Evolutionary conservation across 2,113 vertebrate genomes (phyloP), one percentile per base, ranked within the genome.

Genomic region (Salvelinus alpinus): DNA sequence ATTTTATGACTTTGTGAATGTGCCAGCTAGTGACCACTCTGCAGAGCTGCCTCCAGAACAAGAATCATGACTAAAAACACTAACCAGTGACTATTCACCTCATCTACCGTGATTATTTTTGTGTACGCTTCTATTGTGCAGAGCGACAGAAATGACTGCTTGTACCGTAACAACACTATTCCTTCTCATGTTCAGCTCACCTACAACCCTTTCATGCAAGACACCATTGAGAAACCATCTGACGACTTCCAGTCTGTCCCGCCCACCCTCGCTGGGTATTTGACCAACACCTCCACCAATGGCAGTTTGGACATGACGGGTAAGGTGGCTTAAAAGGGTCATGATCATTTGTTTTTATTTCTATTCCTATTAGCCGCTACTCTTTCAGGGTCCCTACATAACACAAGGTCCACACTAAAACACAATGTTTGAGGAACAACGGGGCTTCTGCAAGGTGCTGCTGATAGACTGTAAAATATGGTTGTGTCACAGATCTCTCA

Each of bases 151-250:
- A 44, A 44, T 44, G 38, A 44, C 38, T 44, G 38, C 38, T 44
- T 44, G 38, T 44, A 9, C 9, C 38, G 5, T 68, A 4, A 20
- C 16, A 38, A 27, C n/a, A 64, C 2, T 44, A 12, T 25, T 4
- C 16, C 29, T 38, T 48, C 54, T 47, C n/a, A 27, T 13, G 84
- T 75, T 74, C 84, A 96, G 95, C 79, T 95, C 25, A 92, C 77
- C 86, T 92, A 87, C 78, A 88, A 88, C 1, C 83, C 87, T 83
- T 77, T 34, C 57, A 22, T 48, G 20, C 94, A 94, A 79, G 90
- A 94, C 29, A 88, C 86, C 1, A 31, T 78, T 14, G 93, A 94
- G 73, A 93, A 77, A 72, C 86, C 81, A 68, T 80, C 92, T 25
- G 59, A 57, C n/a, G 18, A 44, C 25, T 86, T 65, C 59, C 91